Base-by-base conservation (phyloP, 2,888 invertebrate species). In the Cheilosia grossa region DNA sequence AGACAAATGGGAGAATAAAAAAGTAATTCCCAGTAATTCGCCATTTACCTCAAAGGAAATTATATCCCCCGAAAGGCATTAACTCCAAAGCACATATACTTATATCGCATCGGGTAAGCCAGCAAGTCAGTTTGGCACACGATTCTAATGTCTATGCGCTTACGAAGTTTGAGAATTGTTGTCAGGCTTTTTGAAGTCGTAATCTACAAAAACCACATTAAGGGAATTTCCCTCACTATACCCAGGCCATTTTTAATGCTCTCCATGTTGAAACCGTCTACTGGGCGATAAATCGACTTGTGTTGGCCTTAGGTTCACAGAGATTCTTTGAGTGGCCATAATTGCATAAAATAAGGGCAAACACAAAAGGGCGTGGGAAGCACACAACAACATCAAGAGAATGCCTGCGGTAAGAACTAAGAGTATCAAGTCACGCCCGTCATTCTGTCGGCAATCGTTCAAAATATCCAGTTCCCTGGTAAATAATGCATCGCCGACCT, bases 91-190 rank as follows among this genome's bases (percentile, higher is more conserved):
- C 59, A 70, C 4, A 33, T 6, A 6, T 4, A 17, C 10, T 10
- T 42, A 2, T 85, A 75, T 75, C 64, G 70, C 54, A 17, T 47
- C 37, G 44, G 49, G 53, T 85, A 85, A 85, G 85, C 81, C 85
- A 72, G 70, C 81, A 81, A 85, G 81, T 85, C 67, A 81, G 77
- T 75, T 73, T 69, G 21, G 78, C 37, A 56, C 56, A 51, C 1
- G 37, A 51, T 69, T 78, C 59, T 78, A 49, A 69, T 73, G 69
- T 67, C 78, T 63, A 33, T 67, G 66, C 67, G 61, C 72, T 78
- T 56, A 63, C 61, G 66, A 56, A 5, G 49, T 44, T 54, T 72
- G 72, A 63, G 63, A 73, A 72, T 73, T 59, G 72, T 63, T 78
- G 44, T 78, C 47, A 15, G 37, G 49, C 49, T 59, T 79, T 63